Conservation (phyloP, 2,113 vertebrate genomes). For the Rana temporaria region DNA sequence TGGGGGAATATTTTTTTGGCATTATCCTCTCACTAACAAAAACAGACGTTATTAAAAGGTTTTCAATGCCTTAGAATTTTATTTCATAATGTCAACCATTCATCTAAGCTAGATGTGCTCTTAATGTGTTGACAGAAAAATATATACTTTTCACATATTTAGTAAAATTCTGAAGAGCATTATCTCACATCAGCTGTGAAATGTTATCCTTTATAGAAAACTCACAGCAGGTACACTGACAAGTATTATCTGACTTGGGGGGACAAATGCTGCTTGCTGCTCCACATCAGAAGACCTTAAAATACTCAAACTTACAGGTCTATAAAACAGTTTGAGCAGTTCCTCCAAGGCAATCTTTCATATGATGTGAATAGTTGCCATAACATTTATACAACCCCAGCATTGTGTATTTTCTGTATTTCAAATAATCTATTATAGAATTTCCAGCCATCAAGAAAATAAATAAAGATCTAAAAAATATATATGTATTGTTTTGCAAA, state of each 20-base stretch:
- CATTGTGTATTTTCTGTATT: too few species aligned
- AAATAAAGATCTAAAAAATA: too few species aligned
- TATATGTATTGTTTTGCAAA: too few species aligned
- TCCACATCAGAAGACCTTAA: constrained; percentile 1
- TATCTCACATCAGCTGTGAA: constrained; percentile 1
- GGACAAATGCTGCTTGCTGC: background rate
- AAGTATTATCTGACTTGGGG: background rate
- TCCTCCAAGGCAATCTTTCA: background rate
- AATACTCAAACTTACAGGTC: background rate
- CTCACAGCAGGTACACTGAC: background rate
- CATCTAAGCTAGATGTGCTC: background rate
- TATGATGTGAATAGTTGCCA: background rate
- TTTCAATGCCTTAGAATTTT: background rate
- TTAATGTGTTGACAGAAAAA: background rate
- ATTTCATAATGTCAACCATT: background rate
- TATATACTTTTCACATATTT: background rate
- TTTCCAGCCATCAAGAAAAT: too few species aligned
- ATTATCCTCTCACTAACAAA: too few species aligned
- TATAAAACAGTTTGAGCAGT: background rate
- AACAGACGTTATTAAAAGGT: too few species aligned
- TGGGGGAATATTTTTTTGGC: too few species aligned
- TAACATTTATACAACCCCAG: background rate
- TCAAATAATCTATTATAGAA: too few species aligned
- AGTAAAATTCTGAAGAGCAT: background rate
- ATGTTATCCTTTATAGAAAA: constrained; percentile 2